Base-by-base conservation (phyloP, 2,113 vertebrate genomes). In the Donacobius atricapilla region DNA sequence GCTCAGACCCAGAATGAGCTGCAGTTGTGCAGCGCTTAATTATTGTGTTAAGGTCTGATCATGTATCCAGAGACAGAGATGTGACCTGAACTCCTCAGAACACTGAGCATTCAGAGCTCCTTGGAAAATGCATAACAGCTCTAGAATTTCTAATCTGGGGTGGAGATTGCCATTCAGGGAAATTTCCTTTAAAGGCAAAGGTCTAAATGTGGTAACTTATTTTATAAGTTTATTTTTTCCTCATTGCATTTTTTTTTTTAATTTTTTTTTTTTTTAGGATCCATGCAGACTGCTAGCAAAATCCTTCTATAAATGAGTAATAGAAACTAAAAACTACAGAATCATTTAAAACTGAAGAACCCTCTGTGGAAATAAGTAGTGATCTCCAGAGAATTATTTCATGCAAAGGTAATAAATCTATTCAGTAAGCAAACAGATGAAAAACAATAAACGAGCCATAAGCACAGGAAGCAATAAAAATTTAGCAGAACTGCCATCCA, bases 371-470 rank as follows among this genome's bases (percentile, higher is more conserved):
- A 95, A 66, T 33, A 89, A 75, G 73, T 50, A 83, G 31, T 47
- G 90, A 66, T 88, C 79, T 77, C 82, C 51, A 83, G 79, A 94
- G 91, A 94, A 95, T 94, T 88, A 83, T 94, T 94, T 94, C 51
- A 88, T 83, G 85, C 48, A 90, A 93, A 81, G 42, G 71, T 71
- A 94, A 95, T 96, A 95, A 88, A 95, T 96, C 87, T 50, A 89
- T 81, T 87, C 93, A 92, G 89, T 93, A 90, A 91, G 87, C 57
- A 94, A 96, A 79, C 16, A 86, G 44, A 90, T 88, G 92, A 95
- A 90, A 94, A 96, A 89, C 89, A 91, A 94, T 90, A 95, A 95
- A 96, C 83, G 82, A 91, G 82, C 85, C 90, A 94, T 90, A 75
- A 96, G 87, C 28, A 86, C 63, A 88, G 0, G 3, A 87, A 92